A percentile compares a stretch with the other conserved stretches of the same genome.
Conservation (phyloP, 2,888 invertebrate genomes). For the Andricus curvator region DNA sequence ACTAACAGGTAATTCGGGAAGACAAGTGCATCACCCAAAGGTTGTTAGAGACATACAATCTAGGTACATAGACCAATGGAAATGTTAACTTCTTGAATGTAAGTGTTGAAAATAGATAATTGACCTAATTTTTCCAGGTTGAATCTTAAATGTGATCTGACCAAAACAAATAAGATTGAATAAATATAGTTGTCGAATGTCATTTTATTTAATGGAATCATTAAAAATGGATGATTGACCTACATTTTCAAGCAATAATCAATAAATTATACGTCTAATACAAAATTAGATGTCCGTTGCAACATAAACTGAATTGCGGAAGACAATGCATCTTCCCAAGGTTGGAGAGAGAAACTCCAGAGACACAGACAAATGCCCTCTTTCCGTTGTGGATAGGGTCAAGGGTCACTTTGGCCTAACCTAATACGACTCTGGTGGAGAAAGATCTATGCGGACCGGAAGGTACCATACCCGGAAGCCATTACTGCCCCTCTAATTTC, state of each 20-base stretch:
- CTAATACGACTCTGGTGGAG: conserved; percentile 58
- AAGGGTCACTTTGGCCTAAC: conserved; percentile 64
- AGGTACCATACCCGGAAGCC: conserved; percentile 75
- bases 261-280: no score
- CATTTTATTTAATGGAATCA: no score
- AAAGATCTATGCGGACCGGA: conserved; percentile 76
- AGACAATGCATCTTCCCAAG: background rate
- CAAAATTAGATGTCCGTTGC: no score
- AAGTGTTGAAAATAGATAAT: no score
- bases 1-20: background rate
- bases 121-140: no score
- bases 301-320: no score
- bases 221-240: no score
- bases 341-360: conserved; percentile 25
- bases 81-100: no score
- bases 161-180: no score
- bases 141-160: no score
- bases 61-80: conserved; percentile 54
- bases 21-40: background rate
- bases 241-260: no score
- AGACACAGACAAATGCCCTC: conserved; percentile 63
- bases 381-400: conserved; percentile 59
- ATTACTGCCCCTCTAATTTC: conserved; percentile 77
- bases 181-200: no score
- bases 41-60: conserved; percentile 6